phyloP scores from a whole-genome alignment of 1,140 invertebrate species.

The Drosophila kikkawai region DNA sequence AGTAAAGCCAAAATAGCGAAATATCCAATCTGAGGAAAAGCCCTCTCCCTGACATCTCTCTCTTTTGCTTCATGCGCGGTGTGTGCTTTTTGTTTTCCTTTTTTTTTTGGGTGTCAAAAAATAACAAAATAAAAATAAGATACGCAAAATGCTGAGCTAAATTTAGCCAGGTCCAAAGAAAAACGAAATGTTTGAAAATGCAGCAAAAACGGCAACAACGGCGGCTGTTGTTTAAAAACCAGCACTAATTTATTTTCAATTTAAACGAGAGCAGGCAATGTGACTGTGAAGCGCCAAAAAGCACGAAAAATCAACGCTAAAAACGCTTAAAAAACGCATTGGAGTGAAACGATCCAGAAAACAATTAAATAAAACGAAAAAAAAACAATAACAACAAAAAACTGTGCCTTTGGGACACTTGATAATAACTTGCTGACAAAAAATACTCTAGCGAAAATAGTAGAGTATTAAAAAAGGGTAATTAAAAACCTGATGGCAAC shows the following conservation, averaged over 20 bases:
- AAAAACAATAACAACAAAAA: background rate
- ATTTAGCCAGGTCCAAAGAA: constrained; percentile 27
- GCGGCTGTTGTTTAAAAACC: background rate
- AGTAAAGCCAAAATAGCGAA: constrained; percentile 17
- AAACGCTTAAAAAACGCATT: constrained; percentile 14
- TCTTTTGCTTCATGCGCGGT: constrained; percentile 33
- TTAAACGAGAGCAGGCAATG: constrained; percentile 59
- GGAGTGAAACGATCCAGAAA: constrained; percentile 11
- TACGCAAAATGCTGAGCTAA: constrained; percentile 27
- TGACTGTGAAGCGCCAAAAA: constrained; percentile 62
- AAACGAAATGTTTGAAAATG: constrained; percentile 26
- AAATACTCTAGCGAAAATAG: constrained; percentile 8
- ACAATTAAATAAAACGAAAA: background rate
- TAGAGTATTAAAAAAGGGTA: constrained; percentile 36
- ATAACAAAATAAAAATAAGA: constrained; percentile 7
- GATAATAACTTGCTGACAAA: background rate
- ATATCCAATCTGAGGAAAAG: constrained; percentile 35
- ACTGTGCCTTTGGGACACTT: constrained; percentile 6
- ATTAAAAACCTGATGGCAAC: constrained; percentile 80
- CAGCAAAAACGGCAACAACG: constrained; percentile 12
- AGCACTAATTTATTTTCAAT: constrained; percentile 32
- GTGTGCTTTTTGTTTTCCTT: constrained; percentile 37
- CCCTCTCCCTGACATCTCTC: constrained; percentile 9
- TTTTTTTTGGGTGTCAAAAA: constrained; percentile 44
- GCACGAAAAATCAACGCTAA: constrained; percentile 19